Evolutionary conservation across 2,888 invertebrate species (phyloP), one percentile per base, ranked within the genome.

Genomic region (Lasioglossum oenotherae): DNA sequence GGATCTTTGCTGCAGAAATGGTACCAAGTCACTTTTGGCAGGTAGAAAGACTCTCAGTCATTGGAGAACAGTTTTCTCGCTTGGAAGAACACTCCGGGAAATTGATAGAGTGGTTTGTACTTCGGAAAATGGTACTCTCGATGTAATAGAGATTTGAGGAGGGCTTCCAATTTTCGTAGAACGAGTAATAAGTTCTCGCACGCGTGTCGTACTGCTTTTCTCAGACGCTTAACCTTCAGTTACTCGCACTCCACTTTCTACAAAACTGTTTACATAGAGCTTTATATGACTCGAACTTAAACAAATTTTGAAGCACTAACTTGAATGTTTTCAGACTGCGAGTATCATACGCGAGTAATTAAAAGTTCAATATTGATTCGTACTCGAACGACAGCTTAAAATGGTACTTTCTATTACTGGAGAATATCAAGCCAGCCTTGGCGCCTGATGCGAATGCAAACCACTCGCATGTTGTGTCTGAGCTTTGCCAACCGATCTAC

Each of bases 401-500:
- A 67, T 67, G 38, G 31, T 44, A 67, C 76, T 46, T 69, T 31
- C 27, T 19, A 74, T 64, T 73, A 46, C 64, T 12, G 49, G 23
- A 19, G 80, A 77, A 77, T 71, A 74, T 49, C 78, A 76, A 72
- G 73, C 35, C 46, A 81, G 69, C 76, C 60, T 74, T 46, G 85
- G 74, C 74, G 80, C 64, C 78, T 87, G 69, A n/a, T 84, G 67
- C 60, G 79, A 88, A 88, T 74, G 90, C 86, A 91, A 80, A 84
- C 87, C 85, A 78, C 85, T 74, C 76, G 49, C 84, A 75, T 87
- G 83, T 84, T 81, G 80, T 81, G 89, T 90, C 83, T 80, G 89
- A 89, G 92, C 93, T 92, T 92, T 88, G 87, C 88, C 86, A 89
- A 91, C 88, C 87, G 84, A 92, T 87, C 91, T 93, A 93, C 84